Percentiles rank a stretch among this genome's conserved stretches.
Conservation (phyloP, 2,888 invertebrate species). For the Orchesella flavescens region DNA sequence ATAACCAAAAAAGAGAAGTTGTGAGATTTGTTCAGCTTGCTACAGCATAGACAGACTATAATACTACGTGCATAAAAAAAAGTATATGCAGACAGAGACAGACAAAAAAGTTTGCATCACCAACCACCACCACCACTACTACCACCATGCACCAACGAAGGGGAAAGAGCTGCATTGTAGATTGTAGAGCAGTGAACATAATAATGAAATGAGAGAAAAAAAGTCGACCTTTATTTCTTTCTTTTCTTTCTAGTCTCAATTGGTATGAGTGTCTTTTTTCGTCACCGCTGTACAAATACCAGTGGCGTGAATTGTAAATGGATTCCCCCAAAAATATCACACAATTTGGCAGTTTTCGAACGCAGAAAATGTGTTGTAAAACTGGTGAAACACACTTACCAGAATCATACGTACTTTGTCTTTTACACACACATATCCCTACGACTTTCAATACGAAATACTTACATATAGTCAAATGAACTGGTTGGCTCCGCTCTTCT, state of each 20-base stretch:
- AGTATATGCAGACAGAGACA: neutral
- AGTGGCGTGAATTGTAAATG: conserved; percentile 38
- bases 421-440: no score
- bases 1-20: conserved; percentile 20
- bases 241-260: conserved; percentile 8
- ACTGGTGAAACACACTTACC: neutral
- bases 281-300: conserved; percentile 16
- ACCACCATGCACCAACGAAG: conserved; percentile 9
- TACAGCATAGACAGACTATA: conserved; percentile 14
- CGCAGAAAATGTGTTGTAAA: neutral
- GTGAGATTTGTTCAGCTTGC: conserved; percentile 35
- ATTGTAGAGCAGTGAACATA: conserved; percentile 16
- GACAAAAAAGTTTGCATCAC: conserved; percentile 21
- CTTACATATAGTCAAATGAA: no score
- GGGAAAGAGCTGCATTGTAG: neutral
- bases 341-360: conserved; percentile 36
- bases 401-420: neutral
- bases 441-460: no score
- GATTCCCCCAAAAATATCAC: conserved; percentile 41
- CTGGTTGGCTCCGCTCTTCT: no score
- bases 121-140: conserved; percentile 17
- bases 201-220: conserved; percentile 35
- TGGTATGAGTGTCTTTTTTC: neutral
- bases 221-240: conserved; percentile 39
- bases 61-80: conserved; percentile 16